Evolutionary conservation across 2,888 invertebrate species (phyloP).

Genomic region (Cyclophora albipunctata): DNA sequence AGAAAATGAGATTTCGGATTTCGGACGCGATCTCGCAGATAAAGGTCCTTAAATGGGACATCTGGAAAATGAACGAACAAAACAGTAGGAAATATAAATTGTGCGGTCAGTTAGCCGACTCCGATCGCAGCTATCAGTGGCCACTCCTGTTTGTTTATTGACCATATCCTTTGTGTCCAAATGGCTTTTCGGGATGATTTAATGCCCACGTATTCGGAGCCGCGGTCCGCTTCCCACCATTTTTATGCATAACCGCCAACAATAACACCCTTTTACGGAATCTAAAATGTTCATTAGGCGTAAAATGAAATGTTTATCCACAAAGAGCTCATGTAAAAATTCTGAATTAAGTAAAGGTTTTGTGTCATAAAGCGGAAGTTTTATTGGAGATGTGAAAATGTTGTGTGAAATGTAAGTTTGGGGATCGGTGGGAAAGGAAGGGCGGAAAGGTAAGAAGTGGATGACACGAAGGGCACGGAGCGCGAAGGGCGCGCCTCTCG

Average conservation of each 20-base stretch:
- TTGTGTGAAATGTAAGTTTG: conserved; percentile 35
- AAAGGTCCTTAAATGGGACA: conserved; percentile 36
- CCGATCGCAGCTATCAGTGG: conserved; percentile 42
- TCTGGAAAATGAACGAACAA: conserved; percentile 36
- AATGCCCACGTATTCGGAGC: conserved; percentile 39
- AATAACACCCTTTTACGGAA: conserved; percentile 34
- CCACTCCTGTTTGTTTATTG: conserved; percentile 60
- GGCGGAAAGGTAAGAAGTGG: conserved; percentile 48
- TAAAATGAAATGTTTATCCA: conserved; percentile 22
- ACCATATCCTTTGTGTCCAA: conserved; percentile 60
- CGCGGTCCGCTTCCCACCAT: conserved; percentile 34
- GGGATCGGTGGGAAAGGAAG: conserved; percentile 32
- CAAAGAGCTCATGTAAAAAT: conserved; percentile 18
- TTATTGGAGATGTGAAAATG: conserved; percentile 29
- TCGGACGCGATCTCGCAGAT: conserved; percentile 37
- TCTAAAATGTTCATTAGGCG: conserved; percentile 32
- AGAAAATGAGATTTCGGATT: conserved; percentile 47
- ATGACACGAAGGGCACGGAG: conserved; percentile 46
- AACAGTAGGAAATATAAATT: conserved; percentile 41
- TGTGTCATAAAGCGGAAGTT: conserved; percentile 31
- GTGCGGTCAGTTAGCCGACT: conserved; percentile 38
- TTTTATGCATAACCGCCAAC: conserved; percentile 44
- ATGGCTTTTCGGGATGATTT: conserved; percentile 59
- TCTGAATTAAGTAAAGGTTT: conserved; percentile 26
- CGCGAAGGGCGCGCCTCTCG: conserved; percentile 46